These are phyloP conservation scores for Heliconius himera DNA, from an alignment of 1,140 invertebrate species.

Conservation along the genomic window DNA sequence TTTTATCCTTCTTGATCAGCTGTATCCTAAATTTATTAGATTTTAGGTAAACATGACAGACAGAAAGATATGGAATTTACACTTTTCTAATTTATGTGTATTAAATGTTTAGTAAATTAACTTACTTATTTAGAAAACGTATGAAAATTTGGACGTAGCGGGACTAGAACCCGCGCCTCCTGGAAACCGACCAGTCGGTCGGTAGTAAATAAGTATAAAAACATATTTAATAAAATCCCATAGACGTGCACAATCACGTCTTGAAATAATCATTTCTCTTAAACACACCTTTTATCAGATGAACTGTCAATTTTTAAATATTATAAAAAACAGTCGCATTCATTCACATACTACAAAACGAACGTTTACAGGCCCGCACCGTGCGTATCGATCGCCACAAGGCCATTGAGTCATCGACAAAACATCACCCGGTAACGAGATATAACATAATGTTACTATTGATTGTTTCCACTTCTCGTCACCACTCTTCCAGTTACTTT, in stretches of 20 bases:
- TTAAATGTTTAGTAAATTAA: not conserved
- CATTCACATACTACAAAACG: conserved; percentile 36
- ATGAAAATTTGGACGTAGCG: no score
- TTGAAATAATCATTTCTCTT: not conserved
- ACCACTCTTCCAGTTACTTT: not conserved
- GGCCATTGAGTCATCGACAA: conserved; percentile 43
- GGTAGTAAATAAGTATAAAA: no score
- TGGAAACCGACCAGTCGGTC: no score
- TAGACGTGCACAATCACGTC: not conserved
- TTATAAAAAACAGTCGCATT: conserved; percentile 21
- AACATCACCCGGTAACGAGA: conserved; percentile 43
- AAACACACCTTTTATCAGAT: not conserved
- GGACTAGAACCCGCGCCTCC: no score
- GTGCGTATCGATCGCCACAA: conserved; percentile 52
- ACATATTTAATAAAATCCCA: no score
- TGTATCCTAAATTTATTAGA: not conserved
- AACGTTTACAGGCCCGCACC: conserved; percentile 31
- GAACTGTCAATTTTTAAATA: not conserved
- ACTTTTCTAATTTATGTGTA: no score
- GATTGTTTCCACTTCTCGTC: conserved; percentile 32
- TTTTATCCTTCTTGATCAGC: not conserved
- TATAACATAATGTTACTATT: conserved; percentile 33
- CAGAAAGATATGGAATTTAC: not conserved
- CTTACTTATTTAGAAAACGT: no score
- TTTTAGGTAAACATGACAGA: not conserved